A percentile compares a stretch with the other conserved stretches of the same genome.
Evolutionary conservation across 2,888 invertebrate genomes (phyloP).

Genomic region (Tachina grossa): DNA sequence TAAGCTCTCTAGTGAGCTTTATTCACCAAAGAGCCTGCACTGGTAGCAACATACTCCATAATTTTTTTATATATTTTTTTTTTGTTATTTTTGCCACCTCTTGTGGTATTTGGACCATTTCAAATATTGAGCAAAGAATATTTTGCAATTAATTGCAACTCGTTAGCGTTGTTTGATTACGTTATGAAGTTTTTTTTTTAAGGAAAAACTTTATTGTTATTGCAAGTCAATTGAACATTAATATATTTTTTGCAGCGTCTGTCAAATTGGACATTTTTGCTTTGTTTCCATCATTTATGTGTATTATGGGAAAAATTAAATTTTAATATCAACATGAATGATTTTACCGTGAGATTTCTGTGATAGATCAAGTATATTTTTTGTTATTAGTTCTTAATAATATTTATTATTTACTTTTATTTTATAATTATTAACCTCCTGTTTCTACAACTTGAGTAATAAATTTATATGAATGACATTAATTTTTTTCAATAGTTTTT

Average conservation of each 20-base stretch:
- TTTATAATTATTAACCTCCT: too few species aligned
- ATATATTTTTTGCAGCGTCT: constrained; percentile 37
- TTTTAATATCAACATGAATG: too few species aligned
- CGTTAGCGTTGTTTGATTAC: constrained; percentile 49
- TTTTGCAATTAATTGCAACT: constrained; percentile 21
- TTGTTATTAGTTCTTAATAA: too few species aligned
- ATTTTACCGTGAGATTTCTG: too few species aligned
- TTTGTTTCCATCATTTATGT: not conserved
- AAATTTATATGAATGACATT: too few species aligned
- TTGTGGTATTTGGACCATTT: constrained; percentile 63
- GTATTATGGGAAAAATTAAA: too few species aligned
- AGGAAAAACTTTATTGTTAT: constrained; percentile 31
- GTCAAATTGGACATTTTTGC: constrained; percentile 12
- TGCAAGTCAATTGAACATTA: constrained; percentile 52
- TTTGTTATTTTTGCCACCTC: constrained; percentile 1
- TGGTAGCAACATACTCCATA: constrained; percentile 35
- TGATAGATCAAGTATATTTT: too few species aligned
- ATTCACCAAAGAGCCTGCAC: constrained; percentile 13
- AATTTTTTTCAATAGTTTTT: too few species aligned
- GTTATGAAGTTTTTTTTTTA: constrained; percentile 23
- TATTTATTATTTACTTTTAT: too few species aligned
- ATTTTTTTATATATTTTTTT: constrained; percentile 28
- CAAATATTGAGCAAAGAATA: constrained; percentile 48
- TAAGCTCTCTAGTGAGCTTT: constrained; percentile 31
- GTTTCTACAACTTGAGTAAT: too few species aligned